A percentile compares a stretch with the other conserved stretches of the same genome.
Conservation (phyloP, 2,888 invertebrate species). For the Drosophila birchii region DNA sequence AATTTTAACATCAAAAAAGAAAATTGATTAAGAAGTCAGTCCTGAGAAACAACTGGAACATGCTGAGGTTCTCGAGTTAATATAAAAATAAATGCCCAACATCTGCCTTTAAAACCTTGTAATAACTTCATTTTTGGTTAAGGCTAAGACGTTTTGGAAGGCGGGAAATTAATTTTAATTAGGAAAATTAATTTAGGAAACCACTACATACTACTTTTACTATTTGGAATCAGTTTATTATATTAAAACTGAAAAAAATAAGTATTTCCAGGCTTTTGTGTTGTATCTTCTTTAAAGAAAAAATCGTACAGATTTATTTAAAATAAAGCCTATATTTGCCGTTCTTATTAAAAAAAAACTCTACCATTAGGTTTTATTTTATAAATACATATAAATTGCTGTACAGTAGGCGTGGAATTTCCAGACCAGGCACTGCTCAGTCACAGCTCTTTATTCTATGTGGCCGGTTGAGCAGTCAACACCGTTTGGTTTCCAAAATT, state of each 20-base stretch:
- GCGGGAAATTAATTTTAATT: not conserved
- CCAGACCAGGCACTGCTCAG: not conserved
- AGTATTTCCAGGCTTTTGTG: no score
- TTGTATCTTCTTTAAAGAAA: no score
- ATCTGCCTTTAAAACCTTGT: not conserved
- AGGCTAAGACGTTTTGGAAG: not conserved
- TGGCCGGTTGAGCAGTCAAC: slow-evolving; percentile 34
- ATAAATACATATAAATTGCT: not conserved
- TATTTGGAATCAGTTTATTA: not conserved
- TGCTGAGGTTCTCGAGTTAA: not conserved
- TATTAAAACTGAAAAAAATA: not conserved
- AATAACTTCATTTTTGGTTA: not conserved
- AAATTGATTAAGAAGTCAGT: not conserved
- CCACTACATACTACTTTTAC: no score
- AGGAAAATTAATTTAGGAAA: no score
- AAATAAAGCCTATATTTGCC: no score
- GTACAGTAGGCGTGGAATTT: slow-evolving; percentile 53
- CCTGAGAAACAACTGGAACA: not conserved
- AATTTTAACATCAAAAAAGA: not conserved
- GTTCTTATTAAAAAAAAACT: no score
- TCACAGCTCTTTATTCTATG: slow-evolving; percentile 30
- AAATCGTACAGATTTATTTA: no score
- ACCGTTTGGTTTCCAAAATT: slow-evolving; percentile 39
- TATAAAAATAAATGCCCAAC: not conserved
- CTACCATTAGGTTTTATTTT: not conserved